A percentile compares a stretch with the other conserved stretches of the same genome.
Evolutionary conservation across 2,888 invertebrate genomes (phyloP).

Genomic region (Palloptera scutellata): DNA sequence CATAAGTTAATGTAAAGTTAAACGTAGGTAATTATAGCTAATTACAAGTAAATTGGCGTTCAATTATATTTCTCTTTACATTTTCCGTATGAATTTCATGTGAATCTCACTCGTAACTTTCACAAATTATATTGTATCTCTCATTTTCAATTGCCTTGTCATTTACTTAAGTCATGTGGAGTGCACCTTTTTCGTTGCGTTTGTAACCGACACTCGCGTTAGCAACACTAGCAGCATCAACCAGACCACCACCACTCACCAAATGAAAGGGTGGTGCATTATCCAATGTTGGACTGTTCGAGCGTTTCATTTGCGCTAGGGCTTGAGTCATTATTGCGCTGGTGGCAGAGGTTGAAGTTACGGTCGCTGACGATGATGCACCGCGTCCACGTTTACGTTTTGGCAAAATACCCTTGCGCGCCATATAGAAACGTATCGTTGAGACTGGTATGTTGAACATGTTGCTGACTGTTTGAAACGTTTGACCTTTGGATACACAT

Average conservation of each 20-base stretch:
- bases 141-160: not conserved
- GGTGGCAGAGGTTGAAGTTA: slow-evolving; percentile 31
- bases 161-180: slow-evolving; percentile 32
- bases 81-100: no score
- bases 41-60: slow-evolving; percentile 19
- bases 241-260: slow-evolving; percentile 67
- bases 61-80: not conserved
- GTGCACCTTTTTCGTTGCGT: slow-evolving; percentile 32
- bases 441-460: slow-evolving; percentile 89
- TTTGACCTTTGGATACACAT: slow-evolving; percentile 85
- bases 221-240: not conserved
- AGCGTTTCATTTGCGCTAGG: slow-evolving; percentile 54
- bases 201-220: slow-evolving; percentile 30
- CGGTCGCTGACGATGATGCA: slow-evolving; percentile 59
- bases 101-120: slow-evolving; percentile 28
- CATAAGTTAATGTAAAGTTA: no score
- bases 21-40: no score
- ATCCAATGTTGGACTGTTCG: slow-evolving; percentile 71
- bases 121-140: slow-evolving; percentile 15
- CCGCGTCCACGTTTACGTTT: slow-evolving; percentile 80
- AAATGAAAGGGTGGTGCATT: slow-evolving; percentile 76
- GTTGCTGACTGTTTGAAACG: slow-evolving; percentile 86
- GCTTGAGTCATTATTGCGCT: slow-evolving; percentile 48
- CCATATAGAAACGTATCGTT: slow-evolving; percentile 88
- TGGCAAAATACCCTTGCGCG: slow-evolving; percentile 82